phyloP scores from a whole-genome alignment of 2,797 vertebrate genomes.

The Parotocinclus haroldoi region DNA sequence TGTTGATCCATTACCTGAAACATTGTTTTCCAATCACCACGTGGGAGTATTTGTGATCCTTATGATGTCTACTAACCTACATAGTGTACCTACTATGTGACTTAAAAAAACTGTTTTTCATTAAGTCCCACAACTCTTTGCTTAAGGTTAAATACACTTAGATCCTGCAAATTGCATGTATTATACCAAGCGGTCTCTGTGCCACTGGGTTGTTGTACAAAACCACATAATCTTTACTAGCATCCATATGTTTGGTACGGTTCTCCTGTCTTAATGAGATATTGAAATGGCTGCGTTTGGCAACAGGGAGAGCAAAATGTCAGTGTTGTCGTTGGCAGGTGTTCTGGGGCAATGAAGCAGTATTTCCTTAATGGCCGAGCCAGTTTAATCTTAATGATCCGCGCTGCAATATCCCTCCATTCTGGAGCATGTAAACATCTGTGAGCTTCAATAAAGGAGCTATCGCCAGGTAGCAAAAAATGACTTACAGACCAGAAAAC shows the following conservation, averaged over 20 bases:
- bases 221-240: conserved; percentile 30
- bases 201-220: neutral
- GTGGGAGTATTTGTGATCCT: no score
- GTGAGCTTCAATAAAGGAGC: conserved; percentile 47
- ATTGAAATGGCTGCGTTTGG: conserved; percentile 38
- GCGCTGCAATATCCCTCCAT: conserved; percentile 48
- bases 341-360: conserved; percentile 45
- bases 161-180: conserved; percentile 10
- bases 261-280: conserved; percentile 34
- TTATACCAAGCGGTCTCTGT: neutral
- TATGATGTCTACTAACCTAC: no score
- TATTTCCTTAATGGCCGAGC: conserved; percentile 52
- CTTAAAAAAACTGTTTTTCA: conserved; percentile 3
- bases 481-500: conserved; percentile 47
- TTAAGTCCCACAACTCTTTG: neutral
- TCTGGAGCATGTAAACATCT: conserved; percentile 51
- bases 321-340: conserved; percentile 39
- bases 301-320: conserved; percentile 35
- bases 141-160: neutral
- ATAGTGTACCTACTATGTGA: conserved; percentile 67
- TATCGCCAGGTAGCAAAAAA: conserved; percentile 47
- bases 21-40: conserved; percentile 77
- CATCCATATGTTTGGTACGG: conserved; percentile 22
- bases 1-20: conserved; percentile 75
- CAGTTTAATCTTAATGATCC: conserved; percentile 55